Evolutionary conservation across 2,888 invertebrate genomes (phyloP), one percentile per base, ranked within the genome.

Genomic region (Agriopis aurantiaria): DNA sequence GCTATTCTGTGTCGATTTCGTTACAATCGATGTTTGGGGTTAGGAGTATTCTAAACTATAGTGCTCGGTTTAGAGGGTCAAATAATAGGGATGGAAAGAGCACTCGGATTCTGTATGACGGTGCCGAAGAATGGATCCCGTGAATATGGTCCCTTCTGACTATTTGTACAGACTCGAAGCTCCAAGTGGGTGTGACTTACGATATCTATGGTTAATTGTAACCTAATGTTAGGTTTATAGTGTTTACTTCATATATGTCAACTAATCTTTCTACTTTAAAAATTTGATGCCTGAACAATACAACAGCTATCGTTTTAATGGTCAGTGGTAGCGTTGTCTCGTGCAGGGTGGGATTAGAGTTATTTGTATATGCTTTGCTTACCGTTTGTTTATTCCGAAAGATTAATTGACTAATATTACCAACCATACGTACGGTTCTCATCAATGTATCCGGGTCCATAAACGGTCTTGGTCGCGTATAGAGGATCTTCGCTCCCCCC

Each of bases 391-490:
- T 57, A 33, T 70, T 64, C 7, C 57, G 78, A 81, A 80, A 83
- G 80, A 79, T 81, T 82, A 84, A 82, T 81, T 79, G 78, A 80
- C 80, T 72, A 65, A 77, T 69, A 80, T 79, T 81, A 82, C 75
- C 70, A 86, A 80, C 82, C 75, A 92, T 94, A 95, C 95, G 90
- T 95, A 95, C 95, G 94, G 89, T 92, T 92, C 79, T 94, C 95
- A 86, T 95, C 94, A 84, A 92, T 93, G 89, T 95, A 93, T 91
- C 93, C 94, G 59, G 89, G 86, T 65, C 94, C 94, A 87, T 93
- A 94, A 90, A 94, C 93, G 41, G 95, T 96, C 89, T 95, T 95
- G 86, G 95, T 95, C 58, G 95, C 93, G 80, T 93, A 93, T 69
- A 93, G 86, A 48, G 94, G 91, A 73, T 93, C 94, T 80, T 93